Evolutionary conservation across 2,797 vertebrate genomes (phyloP).

Genomic region (Sphaeramia orbicularis): DNA sequence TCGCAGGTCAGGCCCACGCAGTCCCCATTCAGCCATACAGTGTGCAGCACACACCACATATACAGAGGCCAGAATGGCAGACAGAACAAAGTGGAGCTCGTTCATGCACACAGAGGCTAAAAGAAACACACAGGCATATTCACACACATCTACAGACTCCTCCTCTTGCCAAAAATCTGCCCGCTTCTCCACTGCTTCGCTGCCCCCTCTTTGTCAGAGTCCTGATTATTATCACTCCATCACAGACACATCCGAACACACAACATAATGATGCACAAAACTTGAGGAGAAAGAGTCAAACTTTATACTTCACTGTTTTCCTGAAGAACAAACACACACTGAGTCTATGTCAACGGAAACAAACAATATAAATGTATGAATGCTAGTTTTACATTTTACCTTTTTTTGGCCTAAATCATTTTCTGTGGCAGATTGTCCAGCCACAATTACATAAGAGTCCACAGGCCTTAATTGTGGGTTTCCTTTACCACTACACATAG

Average conservation of each 20-base stretch:
- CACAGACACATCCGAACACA: slow-evolving; percentile 9
- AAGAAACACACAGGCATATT: slow-evolving; percentile 17
- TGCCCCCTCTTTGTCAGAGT: slow-evolving; percentile 51
- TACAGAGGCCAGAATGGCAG: slow-evolving; percentile 67
- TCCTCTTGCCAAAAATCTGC: slow-evolving; percentile 25
- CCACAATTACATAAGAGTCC: slow-evolving; percentile 57
- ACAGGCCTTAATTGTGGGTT: slow-evolving; percentile 65
- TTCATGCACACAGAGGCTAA: slow-evolving; percentile 32
- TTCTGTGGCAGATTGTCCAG: slow-evolving; percentile 49
- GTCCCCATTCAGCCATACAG: slow-evolving; percentile 80
- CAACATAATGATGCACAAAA: not conserved
- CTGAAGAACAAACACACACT: not conserved
- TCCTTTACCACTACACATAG: slow-evolving; percentile 58
- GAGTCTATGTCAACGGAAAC: not conserved
- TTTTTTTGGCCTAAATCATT: slow-evolving; percentile 14
- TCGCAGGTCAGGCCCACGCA: slow-evolving; percentile 86
- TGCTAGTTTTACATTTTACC: not conserved
- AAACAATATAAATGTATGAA: not conserved
- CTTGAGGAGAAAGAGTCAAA: slow-evolving; percentile 2
- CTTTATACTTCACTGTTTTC: not conserved
- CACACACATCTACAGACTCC: slow-evolving; percentile 10
- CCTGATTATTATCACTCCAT: slow-evolving; percentile 34
- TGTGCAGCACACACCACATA: slow-evolving; percentile 66
- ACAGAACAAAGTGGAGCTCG: slow-evolving; percentile 66
- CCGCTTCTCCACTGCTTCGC: slow-evolving; percentile 33